A percentile compares a stretch with the other conserved stretches of the same genome.
Conservation (phyloP, 2,888 invertebrate genomes). For the Folsomia manolachei region DNA sequence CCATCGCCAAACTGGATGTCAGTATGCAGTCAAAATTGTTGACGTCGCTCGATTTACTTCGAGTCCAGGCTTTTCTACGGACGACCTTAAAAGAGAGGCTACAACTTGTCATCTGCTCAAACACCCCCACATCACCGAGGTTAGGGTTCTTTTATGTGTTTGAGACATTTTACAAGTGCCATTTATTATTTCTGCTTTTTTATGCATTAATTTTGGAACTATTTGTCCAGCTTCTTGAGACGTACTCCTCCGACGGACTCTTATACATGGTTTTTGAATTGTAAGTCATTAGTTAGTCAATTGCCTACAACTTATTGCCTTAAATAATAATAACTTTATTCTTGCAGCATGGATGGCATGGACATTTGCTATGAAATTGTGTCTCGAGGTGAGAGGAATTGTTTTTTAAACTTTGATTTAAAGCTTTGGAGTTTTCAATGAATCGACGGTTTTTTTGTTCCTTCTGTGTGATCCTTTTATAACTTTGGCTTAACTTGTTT, state of each 20-base stretch:
- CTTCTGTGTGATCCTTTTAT: no score
- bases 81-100: slow-evolving; percentile 96
- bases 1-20: slow-evolving; percentile 88
- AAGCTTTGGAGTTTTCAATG: no score
- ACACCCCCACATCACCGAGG: slow-evolving; percentile 95
- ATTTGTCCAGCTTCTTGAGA: slow-evolving; percentile 95
- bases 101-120: slow-evolving; percentile 98
- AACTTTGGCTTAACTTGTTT: not conserved
- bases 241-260: slow-evolving; percentile 98
- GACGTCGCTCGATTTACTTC: slow-evolving; percentile 97
- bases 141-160: not conserved
- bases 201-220: no score
- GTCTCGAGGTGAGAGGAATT: slow-evolving; percentile 79
- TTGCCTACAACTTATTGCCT: no score
- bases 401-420: not conserved
- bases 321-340: slow-evolving; percentile 23
- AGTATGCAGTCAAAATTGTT: slow-evolving; percentile 97
- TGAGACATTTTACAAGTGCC: not conserved
- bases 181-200: not conserved
- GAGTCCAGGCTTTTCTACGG: slow-evolving; percentile 92
- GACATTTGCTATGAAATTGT: slow-evolving; percentile 98
- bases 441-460: no score
- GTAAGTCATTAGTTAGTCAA: slow-evolving; percentile 67
- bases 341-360: slow-evolving; percentile 93
- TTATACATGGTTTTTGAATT: slow-evolving; percentile 99